Base-by-base conservation (phyloP, 2,113 vertebrate species). In the Calidris pygmaea region DNA sequence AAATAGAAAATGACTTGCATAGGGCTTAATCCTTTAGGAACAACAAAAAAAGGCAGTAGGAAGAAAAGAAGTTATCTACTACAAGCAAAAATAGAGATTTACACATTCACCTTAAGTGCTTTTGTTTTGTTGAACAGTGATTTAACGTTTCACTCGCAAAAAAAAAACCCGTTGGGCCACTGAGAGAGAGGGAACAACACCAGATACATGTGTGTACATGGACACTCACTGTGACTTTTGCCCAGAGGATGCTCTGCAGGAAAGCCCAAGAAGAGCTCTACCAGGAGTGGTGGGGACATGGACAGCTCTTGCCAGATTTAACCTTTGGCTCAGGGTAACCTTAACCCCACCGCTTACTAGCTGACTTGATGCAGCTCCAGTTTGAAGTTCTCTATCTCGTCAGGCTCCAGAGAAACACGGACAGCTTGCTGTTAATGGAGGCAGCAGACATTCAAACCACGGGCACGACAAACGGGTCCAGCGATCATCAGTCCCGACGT, bases 191-290 rank as follows among this genome's bases (percentile, higher is more conserved):
- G 27, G 14, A 29, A 53, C 15, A 10, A 9, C 12, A 35, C 8
- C 26, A 76, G 21, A n/a, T 52, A 80, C 10, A 34, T 0, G 0
- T 0, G 0, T 3, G 17, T 13, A 47, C 2, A 3, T 2, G 12
- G 23, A 53, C 22, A 39, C n/a, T n/a, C 3, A 8, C 11, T 37
- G 13, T 24, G 20, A 8, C 20, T 32, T n/a, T 21, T 6, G 67
- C 10, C 22, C 52, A 56, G 39, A 45, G 8, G 17, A 32, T 0
- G 2, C 4, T n/a, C 27, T 22, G 24, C 3, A 1, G 26, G 7
- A 24, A 79, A 55, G 10, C 41, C 35, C 35, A n/a, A 39, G 34
- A 52, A 1, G 0, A 62, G 24, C 12, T 85, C 26, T 39, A 41
- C 30, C 52, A 79, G 27, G 10, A 85, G 6, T 2, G 2, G 27